Evolutionary conservation across 2,888 invertebrate species (phyloP).

Genomic region (Drosophila cognata): DNA sequence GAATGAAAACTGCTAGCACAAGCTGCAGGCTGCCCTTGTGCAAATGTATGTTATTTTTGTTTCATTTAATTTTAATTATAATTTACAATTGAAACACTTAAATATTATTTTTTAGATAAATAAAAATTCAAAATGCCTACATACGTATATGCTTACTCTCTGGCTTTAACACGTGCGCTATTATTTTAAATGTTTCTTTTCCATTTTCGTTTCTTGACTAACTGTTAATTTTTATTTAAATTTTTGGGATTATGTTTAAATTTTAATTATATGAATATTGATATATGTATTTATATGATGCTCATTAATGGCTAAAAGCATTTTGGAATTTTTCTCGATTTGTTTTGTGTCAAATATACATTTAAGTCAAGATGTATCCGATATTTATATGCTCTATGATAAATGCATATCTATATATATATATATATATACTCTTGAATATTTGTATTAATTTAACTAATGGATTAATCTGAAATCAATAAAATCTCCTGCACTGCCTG

Average conservation of each 20-base stretch:
- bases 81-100: constrained; percentile 77
- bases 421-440: constrained; percentile 45
- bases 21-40: constrained; percentile 43
- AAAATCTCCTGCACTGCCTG: constrained; percentile 55
- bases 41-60: constrained; percentile 34
- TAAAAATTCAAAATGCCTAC: constrained; percentile 68
- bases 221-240: constrained; percentile 65
- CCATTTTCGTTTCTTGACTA: constrained; percentile 28
- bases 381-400: constrained; percentile 40
- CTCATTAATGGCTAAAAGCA: constrained; percentile 55
- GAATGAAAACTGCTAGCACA: constrained; percentile 64
- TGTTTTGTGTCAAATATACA: constrained; percentile 45
- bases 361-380: constrained; percentile 48
- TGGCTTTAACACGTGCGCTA: constrained; percentile 73
- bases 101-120: constrained; percentile 53
- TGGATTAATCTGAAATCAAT: constrained; percentile 51
- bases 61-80: constrained; percentile 52
- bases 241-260: constrained; percentile 61
- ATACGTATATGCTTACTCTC: constrained; percentile 54
- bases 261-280: constrained; percentile 52
- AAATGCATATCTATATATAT: constrained; percentile 16
- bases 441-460: constrained; percentile 66
- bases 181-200: constrained; percentile 23
- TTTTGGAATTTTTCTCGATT: constrained; percentile 46
- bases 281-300: constrained; percentile 35